Evolutionary conservation across 2,797 vertebrate genomes (phyloP), one percentile per base, ranked within the genome.

Genomic region (Trichosurus vulpecula): DNA sequence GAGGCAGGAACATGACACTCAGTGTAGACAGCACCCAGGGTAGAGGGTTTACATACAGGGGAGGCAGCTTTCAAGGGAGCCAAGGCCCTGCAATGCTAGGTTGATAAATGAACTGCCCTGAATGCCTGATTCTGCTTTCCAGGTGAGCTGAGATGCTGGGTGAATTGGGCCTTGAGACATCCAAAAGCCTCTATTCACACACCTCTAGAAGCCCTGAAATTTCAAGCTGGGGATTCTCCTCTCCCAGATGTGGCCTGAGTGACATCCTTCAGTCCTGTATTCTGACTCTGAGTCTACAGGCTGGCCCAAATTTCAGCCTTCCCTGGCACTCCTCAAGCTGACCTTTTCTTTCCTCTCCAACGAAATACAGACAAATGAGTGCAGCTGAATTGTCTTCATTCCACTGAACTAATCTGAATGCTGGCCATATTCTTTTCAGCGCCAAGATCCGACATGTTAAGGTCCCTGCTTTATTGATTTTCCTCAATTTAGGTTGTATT

Each of bases 381-480:
- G 90, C 31, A 92, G 87, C 16, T 94, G 90, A 90, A 41, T 90
- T 95, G 61, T 91, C 52, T 91, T 96, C 91, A 93, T 91, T 94
- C 53, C 35, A 27, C 52, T 94, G 91, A 94, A 81, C 58, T 90
- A 54, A 92, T 30, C 58, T 92, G 51, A 52, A 91, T 54, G n/a
- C n/a, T 91, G 54, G 30, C 54, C 58, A n/a, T 91, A 87, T 54
- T 93, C 89, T 96, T 94, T 94, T 89, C 93, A 91, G 54, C 3
- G 12, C 30, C 4, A 94, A 95, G 41, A 94, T 74, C 54, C 55
- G 54, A 91, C 57, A 52, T 57, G 57, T 90, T 92, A 93, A 94
- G 61, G 31, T 53, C 66, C n/a, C 93, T 91, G 89, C 90, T 95
- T 96, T 74, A 92, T 47, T 96, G 94, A 91, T 94, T 96, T 95